Evolutionary conservation across 1,140 invertebrate genomes (phyloP).

Genomic region (Calephelis nemesis): DNA sequence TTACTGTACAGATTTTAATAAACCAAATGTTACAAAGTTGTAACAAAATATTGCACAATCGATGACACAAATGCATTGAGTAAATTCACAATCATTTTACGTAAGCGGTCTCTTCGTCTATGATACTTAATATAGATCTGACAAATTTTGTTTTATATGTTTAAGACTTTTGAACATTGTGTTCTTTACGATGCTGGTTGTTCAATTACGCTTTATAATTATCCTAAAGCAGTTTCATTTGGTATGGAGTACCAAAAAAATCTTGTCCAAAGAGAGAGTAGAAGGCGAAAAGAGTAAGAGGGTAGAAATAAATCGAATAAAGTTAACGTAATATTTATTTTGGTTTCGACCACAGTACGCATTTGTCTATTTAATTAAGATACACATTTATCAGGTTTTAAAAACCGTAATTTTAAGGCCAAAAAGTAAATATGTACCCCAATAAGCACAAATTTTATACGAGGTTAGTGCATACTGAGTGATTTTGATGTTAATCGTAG

Average conservation of each 20-base stretch:
- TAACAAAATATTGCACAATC: neutral
- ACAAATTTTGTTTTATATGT: constrained; percentile 9
- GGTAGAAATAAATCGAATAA: constrained; percentile 28
- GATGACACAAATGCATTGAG: neutral
- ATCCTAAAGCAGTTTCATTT: constrained; percentile 35
- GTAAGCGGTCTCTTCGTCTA: constrained; percentile 4
- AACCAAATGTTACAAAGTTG: neutral
- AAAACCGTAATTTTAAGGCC: constrained; percentile 49
- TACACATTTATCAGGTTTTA: constrained; percentile 39
- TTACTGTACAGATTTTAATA: too few relatives aligned
- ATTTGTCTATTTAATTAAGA: constrained; percentile 11
- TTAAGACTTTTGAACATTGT: constrained; percentile 8
- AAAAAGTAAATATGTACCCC: constrained; percentile 47
- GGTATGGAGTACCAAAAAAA: constrained; percentile 52
- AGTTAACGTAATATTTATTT: constrained; percentile 34
- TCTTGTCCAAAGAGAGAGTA: constrained; percentile 62
- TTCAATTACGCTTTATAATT: constrained; percentile 22
- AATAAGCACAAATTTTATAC: constrained; percentile 59
- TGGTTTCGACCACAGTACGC: constrained; percentile 18
- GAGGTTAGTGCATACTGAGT: constrained; percentile 44
- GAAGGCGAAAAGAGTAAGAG: neutral
- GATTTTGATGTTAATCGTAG: constrained; percentile 14
- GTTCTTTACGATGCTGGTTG: constrained; percentile 14
- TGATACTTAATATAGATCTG: constrained; percentile 6
- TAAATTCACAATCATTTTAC: neutral